Conservation (phyloP, 2,797 vertebrate species). For the Phyllotis vaccarum region DNA sequence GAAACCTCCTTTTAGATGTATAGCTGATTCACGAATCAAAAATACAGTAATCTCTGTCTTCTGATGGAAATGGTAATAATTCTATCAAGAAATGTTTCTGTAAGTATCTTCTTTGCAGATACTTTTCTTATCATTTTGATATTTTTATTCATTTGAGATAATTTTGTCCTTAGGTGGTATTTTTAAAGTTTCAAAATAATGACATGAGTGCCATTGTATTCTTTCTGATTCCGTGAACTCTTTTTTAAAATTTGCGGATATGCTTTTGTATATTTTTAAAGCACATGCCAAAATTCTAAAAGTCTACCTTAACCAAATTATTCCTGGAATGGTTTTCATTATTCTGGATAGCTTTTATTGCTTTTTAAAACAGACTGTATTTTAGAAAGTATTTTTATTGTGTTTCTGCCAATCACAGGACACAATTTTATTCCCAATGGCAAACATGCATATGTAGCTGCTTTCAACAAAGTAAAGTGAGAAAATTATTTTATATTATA, state of each 20-base stretch:
- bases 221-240: slow-evolving; percentile 16
- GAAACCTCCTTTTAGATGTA: slow-evolving; percentile 39
- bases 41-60: slow-evolving; percentile 50
- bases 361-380: slow-evolving; percentile 43
- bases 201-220: slow-evolving; percentile 26
- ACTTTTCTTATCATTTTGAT: slow-evolving; percentile 62
- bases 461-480: background rate
- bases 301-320: slow-evolving; percentile 66
- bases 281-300: background rate
- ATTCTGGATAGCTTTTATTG: slow-evolving; percentile 1
- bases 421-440: background rate
- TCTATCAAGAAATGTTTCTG: slow-evolving; percentile 49
- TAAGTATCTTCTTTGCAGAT: slow-evolving; percentile 1
- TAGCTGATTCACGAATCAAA: slow-evolving; percentile 63
- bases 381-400: slow-evolving; percentile 22
- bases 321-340: slow-evolving; percentile 64
- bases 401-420: slow-evolving; percentile 6
- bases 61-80: slow-evolving; percentile 62
- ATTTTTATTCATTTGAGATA: slow-evolving; percentile 62
- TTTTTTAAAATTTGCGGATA: slow-evolving; percentile 46
- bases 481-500: background rate
- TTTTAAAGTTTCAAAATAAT: slow-evolving; percentile 74
- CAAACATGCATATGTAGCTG: background rate
- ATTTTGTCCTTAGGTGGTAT: slow-evolving; percentile 43
- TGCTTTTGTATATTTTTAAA: slow-evolving; percentile 54